phyloP scores from a whole-genome alignment of 2,888 invertebrate species.

The Chrysomela aeneicollis region DNA sequence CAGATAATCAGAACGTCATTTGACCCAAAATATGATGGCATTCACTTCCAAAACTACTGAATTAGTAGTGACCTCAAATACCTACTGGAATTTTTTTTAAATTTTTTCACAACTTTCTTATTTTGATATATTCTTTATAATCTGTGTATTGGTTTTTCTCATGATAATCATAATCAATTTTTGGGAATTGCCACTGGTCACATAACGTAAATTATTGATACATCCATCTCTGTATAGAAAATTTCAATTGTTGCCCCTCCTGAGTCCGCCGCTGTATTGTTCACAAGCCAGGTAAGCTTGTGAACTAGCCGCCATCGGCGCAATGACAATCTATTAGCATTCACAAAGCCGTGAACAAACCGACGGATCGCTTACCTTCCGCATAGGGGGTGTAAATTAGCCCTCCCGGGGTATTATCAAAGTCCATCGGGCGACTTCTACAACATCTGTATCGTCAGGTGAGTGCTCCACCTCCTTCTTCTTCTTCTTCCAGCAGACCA shows the following conservation, averaged over 20 bases:
- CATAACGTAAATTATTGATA: too few relatives aligned
- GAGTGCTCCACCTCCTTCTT: constrained; percentile 53
- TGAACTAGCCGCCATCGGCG: background rate
- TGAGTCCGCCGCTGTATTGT: background rate
- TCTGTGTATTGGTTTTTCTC: too few relatives aligned
- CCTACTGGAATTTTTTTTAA: too few relatives aligned
- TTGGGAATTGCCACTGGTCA: too few relatives aligned
- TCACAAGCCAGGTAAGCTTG: background rate
- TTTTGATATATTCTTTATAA: too few relatives aligned
- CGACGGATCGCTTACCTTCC: constrained; percentile 13
- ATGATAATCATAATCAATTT: too few relatives aligned
- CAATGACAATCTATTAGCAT: constrained; percentile 22
- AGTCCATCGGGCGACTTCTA: constrained; percentile 5
- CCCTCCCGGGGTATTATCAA: constrained; percentile 31
- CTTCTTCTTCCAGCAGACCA: constrained; percentile 51
- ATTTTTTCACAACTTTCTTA: too few relatives aligned
- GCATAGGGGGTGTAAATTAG: constrained; percentile 50
- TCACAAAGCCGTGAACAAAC: constrained; percentile 13
- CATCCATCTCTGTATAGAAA: too few relatives aligned
- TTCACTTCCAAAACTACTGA: too few relatives aligned
- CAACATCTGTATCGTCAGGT: constrained; percentile 56
- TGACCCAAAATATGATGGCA: too few relatives aligned
- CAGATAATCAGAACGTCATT: too few relatives aligned
- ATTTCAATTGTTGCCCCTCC: constrained; percentile 9
- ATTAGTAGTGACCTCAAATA: too few relatives aligned